A percentile compares a stretch with the other conserved stretches of the same genome.
These are phyloP conservation scores for Hoplodrina blanda DNA, from an alignment of 2,888 invertebrate species.

Conservation along the genomic window DNA sequence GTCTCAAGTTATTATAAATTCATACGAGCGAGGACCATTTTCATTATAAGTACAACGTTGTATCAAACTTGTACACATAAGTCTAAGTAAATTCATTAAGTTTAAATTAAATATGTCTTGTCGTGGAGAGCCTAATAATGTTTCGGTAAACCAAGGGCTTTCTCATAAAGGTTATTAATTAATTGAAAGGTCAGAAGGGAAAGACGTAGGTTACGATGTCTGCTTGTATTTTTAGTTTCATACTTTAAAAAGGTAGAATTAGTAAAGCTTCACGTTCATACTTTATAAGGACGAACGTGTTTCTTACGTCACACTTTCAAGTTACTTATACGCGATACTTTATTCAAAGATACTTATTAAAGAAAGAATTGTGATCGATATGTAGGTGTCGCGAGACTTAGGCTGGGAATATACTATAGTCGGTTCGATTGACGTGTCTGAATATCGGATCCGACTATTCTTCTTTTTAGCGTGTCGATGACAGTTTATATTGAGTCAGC, in stretches of 20 bases:
- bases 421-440: too few species aligned
- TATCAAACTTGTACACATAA: conserved; percentile 35
- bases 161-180: conserved; percentile 19
- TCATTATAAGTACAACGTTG: conserved; percentile 26
- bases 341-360: too few species aligned
- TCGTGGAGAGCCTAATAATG: conserved; percentile 32
- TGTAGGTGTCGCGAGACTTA: too few species aligned
- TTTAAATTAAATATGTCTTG: conserved; percentile 55
- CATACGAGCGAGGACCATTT: conserved; percentile 23
- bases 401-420: too few species aligned
- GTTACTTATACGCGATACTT: background rate
- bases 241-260: background rate
- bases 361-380: too few species aligned
- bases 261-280: background rate
- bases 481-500: too few species aligned
- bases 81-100: conserved; percentile 55
- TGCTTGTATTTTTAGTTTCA: background rate
- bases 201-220: background rate
- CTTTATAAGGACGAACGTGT: background rate
- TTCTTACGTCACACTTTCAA: background rate
- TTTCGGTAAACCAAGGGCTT: conserved; percentile 15
- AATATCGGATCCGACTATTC: too few species aligned
- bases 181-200: conserved; percentile 27
- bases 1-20: conserved; percentile 15
- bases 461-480: too few species aligned